These are phyloP conservation scores for Phallusia fumigata DNA, from an alignment of 23 tunicate species.

Conservation along the genomic window DNA sequence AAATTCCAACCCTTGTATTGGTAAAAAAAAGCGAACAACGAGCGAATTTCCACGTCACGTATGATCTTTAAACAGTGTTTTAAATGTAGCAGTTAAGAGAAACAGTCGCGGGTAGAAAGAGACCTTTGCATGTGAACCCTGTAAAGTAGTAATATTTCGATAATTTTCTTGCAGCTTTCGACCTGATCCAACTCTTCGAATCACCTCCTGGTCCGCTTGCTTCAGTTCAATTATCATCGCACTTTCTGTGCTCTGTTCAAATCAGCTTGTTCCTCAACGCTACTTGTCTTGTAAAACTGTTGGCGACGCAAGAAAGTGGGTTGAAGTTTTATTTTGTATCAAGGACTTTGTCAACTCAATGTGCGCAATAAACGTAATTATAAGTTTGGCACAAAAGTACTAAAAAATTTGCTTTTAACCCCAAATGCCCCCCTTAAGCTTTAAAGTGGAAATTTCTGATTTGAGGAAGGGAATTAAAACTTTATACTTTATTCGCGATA, in stretches of 20 bases:
- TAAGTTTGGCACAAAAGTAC: neutral
- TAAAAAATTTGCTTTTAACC: neutral
- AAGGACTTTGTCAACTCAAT: too few species aligned
- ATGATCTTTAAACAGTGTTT: too few species aligned
- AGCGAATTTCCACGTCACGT: too few species aligned
- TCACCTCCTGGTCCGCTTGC: neutral
- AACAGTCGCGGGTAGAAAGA: too few species aligned
- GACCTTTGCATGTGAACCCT: neutral
- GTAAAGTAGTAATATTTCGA: neutral
- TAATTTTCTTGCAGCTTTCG: neutral
- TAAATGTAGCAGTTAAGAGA: too few species aligned
- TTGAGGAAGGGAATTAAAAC: too few species aligned
- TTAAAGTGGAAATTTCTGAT: too few species aligned
- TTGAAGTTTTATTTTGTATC: neutral
- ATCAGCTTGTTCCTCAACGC: slow-evolving; percentile 15
- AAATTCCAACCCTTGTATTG: neutral
- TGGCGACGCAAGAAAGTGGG: slow-evolving; percentile 41
- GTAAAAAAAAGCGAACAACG: too few species aligned
- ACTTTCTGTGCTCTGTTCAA: neutral
- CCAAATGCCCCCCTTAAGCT: too few species aligned
- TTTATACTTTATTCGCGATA: too few species aligned
- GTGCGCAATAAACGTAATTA: too few species aligned
- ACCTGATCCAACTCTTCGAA: slow-evolving; percentile 1
- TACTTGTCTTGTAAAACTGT: slow-evolving; percentile 37
- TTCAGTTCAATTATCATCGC: slow-evolving; percentile 3